A percentile compares a stretch with the other conserved stretches of the same genome.
These are phyloP conservation scores for Anolis carolinensis DNA, from an alignment of 2,113 vertebrate species.

Conservation along the genomic window DNA sequence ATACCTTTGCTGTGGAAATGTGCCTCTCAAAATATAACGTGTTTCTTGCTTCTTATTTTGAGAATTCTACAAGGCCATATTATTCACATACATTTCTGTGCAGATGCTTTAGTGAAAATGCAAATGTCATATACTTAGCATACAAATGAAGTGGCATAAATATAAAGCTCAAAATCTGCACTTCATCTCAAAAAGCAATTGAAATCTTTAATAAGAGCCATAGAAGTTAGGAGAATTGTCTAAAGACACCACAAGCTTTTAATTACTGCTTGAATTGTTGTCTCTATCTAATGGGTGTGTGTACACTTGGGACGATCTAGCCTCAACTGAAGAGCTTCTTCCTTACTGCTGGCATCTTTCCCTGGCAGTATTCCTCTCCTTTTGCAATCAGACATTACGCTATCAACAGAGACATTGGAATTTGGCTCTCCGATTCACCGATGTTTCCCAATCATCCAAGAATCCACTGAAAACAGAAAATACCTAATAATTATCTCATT, in stretches of 20 bases:
- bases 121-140: constrained; percentile 72
- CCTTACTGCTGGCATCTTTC: constrained; percentile 9
- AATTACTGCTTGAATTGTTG: constrained; percentile 63
- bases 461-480: not conserved
- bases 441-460: not conserved
- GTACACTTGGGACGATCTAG: constrained; percentile 35
- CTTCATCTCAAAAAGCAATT: constrained; percentile 66
- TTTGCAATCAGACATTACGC: not conserved
- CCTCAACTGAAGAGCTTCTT: constrained; percentile 3
- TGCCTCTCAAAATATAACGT: constrained; percentile 14
- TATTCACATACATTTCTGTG: constrained; percentile 57
- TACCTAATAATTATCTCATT: not conserved
- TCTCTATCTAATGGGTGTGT: constrained; percentile 57
- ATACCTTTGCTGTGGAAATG: not conserved
- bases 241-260: constrained; percentile 61
- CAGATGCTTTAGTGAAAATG: constrained; percentile 65
- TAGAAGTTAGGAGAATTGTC: constrained; percentile 56
- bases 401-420: not conserved
- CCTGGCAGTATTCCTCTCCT: not conserved
- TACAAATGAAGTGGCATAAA: constrained; percentile 72
- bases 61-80: constrained; percentile 63
- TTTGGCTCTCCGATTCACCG: not conserved
- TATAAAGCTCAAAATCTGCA: constrained; percentile 68
- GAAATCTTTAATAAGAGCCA: constrained; percentile 62
- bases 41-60: constrained; percentile 48